Evolutionary conservation across 2,113 vertebrate genomes (phyloP), one percentile per base, ranked within the genome.

Genomic region (Mesitornis unicolor): DNA sequence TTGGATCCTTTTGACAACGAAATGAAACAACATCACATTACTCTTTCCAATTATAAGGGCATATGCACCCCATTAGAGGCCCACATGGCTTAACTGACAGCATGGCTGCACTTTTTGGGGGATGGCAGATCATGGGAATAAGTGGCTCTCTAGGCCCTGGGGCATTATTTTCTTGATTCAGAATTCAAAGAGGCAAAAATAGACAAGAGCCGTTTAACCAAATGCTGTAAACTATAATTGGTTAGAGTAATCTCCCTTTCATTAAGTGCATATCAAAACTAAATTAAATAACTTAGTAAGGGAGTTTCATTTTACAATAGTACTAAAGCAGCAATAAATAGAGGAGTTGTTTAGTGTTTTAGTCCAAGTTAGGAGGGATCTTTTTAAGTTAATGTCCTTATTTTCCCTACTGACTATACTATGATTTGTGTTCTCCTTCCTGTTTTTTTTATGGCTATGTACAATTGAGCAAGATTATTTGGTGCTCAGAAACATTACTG

Each of bases 1-100:
- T 42, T 78, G 17, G 13, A 38, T 54, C 13, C 51, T 85, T 36
- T 31, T 85, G 13, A 8, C 22, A 85, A 6, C 26, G 13, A 13
- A 63, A 59, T 79, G 18, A 71, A 74, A 73, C 28, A 59, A 47
- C 3, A 12, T 68, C 22, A 48, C 67, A 73, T 54, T 71, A n/a
- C 15, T 51, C 35, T 82, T 75, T 42, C 22, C 38, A 68, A 8
- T 45, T 67, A 21, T 6, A 45, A 43, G 48, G 33, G 13, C 28
- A 8, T n/a, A 10, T 24, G 28, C 9, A 3, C 6, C 54, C 3
- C 22, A 13, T 64, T 79, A 73, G n/a, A 54, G 19, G 7, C 21
- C 57, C 28, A 36, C 9, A 16, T 0, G 0, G 19, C n/a, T 75
- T 68, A 33, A 38, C n/a, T 43, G n/a, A 31, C 16, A 47, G 21